phyloP scores from a whole-genome alignment of 2,888 invertebrate species.

The Sylvicola fuscatus region DNA sequence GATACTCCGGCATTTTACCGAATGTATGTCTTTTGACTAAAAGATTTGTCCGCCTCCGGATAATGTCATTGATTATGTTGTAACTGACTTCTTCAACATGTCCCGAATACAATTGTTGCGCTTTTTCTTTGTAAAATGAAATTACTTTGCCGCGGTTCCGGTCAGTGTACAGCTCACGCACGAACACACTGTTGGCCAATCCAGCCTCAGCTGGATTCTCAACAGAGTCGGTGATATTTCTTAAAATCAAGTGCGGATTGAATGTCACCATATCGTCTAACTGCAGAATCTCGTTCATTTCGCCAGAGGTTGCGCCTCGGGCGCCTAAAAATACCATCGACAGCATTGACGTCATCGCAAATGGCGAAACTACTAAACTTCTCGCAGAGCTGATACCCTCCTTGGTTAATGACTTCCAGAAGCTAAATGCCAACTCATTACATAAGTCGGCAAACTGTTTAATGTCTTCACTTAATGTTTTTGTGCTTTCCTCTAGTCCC shows the following conservation, averaged over 20 bases:
- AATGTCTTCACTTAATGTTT: conserved; percentile 49
- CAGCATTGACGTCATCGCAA: conserved; percentile 65
- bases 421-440: conserved; percentile 66
- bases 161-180: conserved; percentile 66
- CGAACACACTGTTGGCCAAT: conserved; percentile 58
- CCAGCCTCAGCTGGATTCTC: conserved; percentile 45
- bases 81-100: conserved; percentile 72
- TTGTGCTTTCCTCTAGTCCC: conserved; percentile 57
- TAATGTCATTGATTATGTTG: conserved; percentile 59
- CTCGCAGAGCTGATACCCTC: conserved; percentile 50
- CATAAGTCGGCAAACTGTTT: conserved; percentile 59
- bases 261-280: conserved; percentile 78
- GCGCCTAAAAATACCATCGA: conserved; percentile 82
- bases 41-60: conserved; percentile 61
- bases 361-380: conserved; percentile 65
- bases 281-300: conserved; percentile 71
- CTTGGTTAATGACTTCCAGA: conserved; percentile 52
- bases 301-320: conserved; percentile 66
- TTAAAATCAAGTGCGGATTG: conserved; percentile 71
- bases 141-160: conserved; percentile 57
- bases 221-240: conserved; percentile 67
- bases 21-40: conserved; percentile 58
- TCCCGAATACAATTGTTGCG: conserved; percentile 70
- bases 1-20: conserved; percentile 54
- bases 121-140: conserved; percentile 73